Percentiles rank a stretch among this genome's conserved stretches.
Conservation (phyloP, 2,888 invertebrate species). For the Harpalus rubripes region DNA sequence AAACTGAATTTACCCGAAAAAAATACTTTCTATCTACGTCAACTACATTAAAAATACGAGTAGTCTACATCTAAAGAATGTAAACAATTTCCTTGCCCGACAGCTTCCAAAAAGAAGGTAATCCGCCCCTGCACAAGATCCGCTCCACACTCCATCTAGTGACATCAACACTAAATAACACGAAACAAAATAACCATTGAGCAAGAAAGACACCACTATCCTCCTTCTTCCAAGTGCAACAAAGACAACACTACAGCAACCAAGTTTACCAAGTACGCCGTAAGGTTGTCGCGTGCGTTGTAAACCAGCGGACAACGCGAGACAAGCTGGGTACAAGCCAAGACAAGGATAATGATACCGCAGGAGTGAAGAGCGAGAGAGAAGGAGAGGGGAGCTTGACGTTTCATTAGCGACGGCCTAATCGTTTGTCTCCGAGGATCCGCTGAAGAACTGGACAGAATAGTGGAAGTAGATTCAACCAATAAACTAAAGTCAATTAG, state of each 20-base stretch:
- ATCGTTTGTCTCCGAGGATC: constrained; percentile 71
- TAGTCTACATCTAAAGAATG: no score
- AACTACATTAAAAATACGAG: no score
- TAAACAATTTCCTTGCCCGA: background rate
- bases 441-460: constrained; percentile 6
- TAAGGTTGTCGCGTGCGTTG: constrained; percentile 63
- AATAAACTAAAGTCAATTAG: constrained; percentile 21
- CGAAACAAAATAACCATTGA: constrained; percentile 36
- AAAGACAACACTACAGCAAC: constrained; percentile 20
- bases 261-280: constrained; percentile 54
- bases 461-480: background rate
- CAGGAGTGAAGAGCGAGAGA: constrained; percentile 8
- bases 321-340: constrained; percentile 44
- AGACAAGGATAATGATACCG: constrained; percentile 19
- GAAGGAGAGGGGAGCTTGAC: constrained; percentile 69
- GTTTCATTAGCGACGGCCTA: constrained; percentile 74
- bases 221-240: background rate
- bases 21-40: no score
- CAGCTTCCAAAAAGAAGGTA: background rate
- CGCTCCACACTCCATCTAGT: constrained; percentile 29
- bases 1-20: no score
- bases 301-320: constrained; percentile 58
- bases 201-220: constrained; percentile 13
- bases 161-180: constrained; percentile 35
- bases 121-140: constrained; percentile 9